phyloP scores from a whole-genome alignment of 2,797 vertebrate genomes.

The Bradypodion pumilum region DNA sequence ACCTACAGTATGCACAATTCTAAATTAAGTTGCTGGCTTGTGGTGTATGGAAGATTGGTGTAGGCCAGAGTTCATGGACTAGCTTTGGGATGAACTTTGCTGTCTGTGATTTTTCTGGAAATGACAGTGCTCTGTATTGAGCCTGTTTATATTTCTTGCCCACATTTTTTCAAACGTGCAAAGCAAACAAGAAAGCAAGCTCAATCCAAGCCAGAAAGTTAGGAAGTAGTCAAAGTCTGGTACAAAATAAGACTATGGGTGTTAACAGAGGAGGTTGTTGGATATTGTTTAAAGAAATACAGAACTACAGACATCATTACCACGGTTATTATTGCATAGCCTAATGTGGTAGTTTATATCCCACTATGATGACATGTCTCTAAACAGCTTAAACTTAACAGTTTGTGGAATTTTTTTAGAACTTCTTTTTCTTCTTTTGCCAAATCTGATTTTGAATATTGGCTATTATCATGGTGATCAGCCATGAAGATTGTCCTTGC shows the following conservation, averaged over 20 bases:
- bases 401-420: too few species aligned
- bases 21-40: not conserved
- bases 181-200: not conserved
- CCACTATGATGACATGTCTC: too few species aligned
- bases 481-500: too few species aligned
- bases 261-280: not conserved
- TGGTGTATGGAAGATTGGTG: not conserved
- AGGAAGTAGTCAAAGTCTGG: not conserved
- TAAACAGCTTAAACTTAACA: too few species aligned
- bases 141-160: not conserved
- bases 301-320: not conserved
- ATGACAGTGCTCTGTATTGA: not conserved
- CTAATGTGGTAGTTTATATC: too few species aligned
- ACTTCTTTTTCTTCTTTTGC: too few species aligned
- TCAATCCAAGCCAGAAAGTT: not conserved
- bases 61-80: too few species aligned
- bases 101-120: not conserved
- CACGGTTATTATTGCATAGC: too few species aligned
- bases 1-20: not conserved
- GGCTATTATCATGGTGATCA: too few species aligned
- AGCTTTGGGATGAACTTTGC: too few species aligned
- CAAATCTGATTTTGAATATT: too few species aligned
- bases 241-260: not conserved
- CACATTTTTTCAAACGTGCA: not conserved
- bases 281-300: not conserved